phyloP scores from a whole-genome alignment of 2,113 vertebrate genomes.

The Sander vitreus region DNA sequence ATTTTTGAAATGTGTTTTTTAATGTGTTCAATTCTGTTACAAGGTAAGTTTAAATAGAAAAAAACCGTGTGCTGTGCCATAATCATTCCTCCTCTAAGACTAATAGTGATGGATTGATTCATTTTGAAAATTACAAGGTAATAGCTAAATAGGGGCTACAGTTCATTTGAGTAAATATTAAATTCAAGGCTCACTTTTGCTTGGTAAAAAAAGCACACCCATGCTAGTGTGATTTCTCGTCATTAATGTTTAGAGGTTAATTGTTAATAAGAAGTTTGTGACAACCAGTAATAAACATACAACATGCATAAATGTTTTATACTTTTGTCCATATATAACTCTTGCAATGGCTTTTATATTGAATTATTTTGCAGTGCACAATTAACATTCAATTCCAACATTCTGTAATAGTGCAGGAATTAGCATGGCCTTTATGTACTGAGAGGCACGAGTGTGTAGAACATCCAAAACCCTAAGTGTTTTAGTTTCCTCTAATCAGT shows the following conservation, averaged over 20 bases:
- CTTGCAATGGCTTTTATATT: too few relatives aligned
- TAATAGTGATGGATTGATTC: too few relatives aligned
- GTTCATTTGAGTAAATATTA: not conserved
- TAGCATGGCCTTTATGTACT: too few relatives aligned
- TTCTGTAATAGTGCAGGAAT: too few relatives aligned
- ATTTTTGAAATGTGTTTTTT: not conserved
- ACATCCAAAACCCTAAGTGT: too few relatives aligned
- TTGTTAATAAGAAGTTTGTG: not conserved
- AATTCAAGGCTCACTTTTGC: not conserved
- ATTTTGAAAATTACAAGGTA: not conserved
- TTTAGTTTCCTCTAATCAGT: too few relatives aligned
- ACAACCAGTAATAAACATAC: too few relatives aligned
- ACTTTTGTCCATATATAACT: too few relatives aligned
- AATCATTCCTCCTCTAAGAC: not conserved
- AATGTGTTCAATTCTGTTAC: not conserved
- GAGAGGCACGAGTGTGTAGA: too few relatives aligned
- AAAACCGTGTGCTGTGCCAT: not conserved
- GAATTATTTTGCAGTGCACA: not conserved
- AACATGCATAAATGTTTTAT: too few relatives aligned
- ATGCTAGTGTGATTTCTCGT: too few relatives aligned
- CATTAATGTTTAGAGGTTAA: not conserved
- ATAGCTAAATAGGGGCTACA: not conserved
- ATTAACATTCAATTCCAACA: not conserved
- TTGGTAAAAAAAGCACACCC: not conserved
- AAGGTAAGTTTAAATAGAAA: not conserved